Base-by-base conservation (phyloP, 1,140 invertebrate genomes). In the Chironomus striatipennis region DNA sequence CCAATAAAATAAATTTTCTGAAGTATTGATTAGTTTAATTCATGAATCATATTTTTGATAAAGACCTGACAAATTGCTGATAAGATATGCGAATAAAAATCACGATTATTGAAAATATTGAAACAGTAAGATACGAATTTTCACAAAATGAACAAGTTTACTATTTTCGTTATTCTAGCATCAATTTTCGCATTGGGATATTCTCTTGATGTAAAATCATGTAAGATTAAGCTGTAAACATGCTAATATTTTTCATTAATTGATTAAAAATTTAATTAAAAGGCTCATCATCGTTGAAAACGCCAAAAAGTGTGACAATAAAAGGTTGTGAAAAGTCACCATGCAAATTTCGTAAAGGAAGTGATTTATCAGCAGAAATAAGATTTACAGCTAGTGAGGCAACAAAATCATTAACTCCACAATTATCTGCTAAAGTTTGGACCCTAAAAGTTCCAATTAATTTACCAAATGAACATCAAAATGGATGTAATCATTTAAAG, bases 41-140 rank as follows among this genome's bases (percentile, higher is more conserved):
- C 24, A 34, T 34, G 24, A 34, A 34, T 34, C 24, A 34, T 34
- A 34, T 34, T 34, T 34, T 34, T 34, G 24, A 34, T 34, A 34
- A 34, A 34, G 24, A 34, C 24, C 24, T 34, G 24, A 34, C 24
- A 57, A 47, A 15, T 57, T 12, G 12, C n/a, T 15, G 47, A 57
- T 57, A 57, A 57, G 47, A 57, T 57, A 57, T 57, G 47, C 47
- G 47, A 57, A 57, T 57, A 57, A 57, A 57, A 57, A 57, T 57
- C 47, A n/a, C 12, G 4, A 57, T n/a, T 57, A 57, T n/a, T n/a
- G n/a, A 5, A 15, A n/a, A 57, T 12, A 12, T 57, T 15, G 12
- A n/a, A 57, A 12, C 47, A 57, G 47, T 57, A 12, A 15, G n/a
- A 5, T n/a, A n/a, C 4, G 8, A 57, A 15, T n/a, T 12, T 57